These are phyloP conservation scores for Neoitamus cyanurus DNA, from an alignment of 2,888 invertebrate genomes.

Conservation along the genomic window DNA sequence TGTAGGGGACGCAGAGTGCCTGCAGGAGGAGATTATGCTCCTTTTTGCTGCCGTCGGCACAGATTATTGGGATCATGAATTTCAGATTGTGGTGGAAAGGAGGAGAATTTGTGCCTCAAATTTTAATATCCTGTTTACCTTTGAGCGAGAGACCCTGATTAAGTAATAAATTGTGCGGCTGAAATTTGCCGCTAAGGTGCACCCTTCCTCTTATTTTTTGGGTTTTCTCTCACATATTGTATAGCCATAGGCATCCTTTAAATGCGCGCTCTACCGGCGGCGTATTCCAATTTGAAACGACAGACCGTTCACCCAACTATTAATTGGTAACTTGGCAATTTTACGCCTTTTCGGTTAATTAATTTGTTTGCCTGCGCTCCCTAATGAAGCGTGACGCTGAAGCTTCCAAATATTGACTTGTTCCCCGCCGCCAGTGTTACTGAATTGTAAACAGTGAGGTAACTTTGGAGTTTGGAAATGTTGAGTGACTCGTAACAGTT, in stretches of 20 bases:
- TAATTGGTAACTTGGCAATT: not conserved
- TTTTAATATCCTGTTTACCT: conserved; percentile 41
- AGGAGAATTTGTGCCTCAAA: conserved; percentile 33
- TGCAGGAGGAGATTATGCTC: conserved; percentile 21
- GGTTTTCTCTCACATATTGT: not conserved
- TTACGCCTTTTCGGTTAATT: not conserved
- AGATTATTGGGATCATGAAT: conserved; percentile 43
- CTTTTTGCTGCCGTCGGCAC: conserved; percentile 37
- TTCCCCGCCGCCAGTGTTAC: not conserved
- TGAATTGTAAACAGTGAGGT: not conserved
- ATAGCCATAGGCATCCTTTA: not conserved
- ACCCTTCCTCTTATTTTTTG: not conserved
- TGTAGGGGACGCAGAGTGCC: not conserved
- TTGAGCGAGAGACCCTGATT: conserved; percentile 12
- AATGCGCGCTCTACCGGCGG: not conserved
- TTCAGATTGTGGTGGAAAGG: conserved; percentile 9
- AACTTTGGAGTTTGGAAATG: not conserved
- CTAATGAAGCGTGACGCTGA: conserved; percentile 11
- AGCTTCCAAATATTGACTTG: conserved; percentile 5
- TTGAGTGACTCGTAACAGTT: not conserved
- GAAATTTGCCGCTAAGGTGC: not conserved
- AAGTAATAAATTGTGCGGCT: conserved; percentile 20
- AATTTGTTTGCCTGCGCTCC: not conserved
- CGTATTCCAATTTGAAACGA: not conserved
- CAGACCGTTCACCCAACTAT: not conserved